Base-by-base conservation (phyloP, 2,888 invertebrate species). In the Tetropium fuscum region DNA sequence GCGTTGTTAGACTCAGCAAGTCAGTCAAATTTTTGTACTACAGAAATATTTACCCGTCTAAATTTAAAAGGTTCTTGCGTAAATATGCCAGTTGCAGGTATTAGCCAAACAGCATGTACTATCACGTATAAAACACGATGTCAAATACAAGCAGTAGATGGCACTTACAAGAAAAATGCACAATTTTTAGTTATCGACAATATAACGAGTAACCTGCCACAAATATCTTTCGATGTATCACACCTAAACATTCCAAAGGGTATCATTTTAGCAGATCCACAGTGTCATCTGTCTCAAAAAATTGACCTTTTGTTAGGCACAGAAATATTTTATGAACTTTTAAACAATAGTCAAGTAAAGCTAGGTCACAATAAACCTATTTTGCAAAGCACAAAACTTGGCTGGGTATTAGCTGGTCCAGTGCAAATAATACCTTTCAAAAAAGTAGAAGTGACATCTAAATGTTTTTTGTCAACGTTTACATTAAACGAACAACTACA, bases 321-420 rank as follows among this genome's bases (percentile, higher is more conserved):
- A 2, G 51, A 55, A 16, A 34, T 48, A 44, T 60, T 61, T 27
- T 61, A 53, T 32, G 18, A 40, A 2, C n/a, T 61, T 32, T 22
- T 61, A 16, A 47, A 36, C 7, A n/a, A 38, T 3, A 40, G 25
- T 22, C 53, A 40, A 8, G 47, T 53, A 19, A 38, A 45, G 7
- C 8, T 49, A n/a, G 40, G 40, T 2, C 18, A 45, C 10, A 19
- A 43, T 20, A 20, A 18, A 4, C 44, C 43, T 5, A 15, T 45
- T 8, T 48, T 69, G 7, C 64, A 64, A 7, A 56, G 60, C 44
- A 66, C 68, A 3, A 58, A 54, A 18, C 47, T 64, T 2, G 63
- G 67, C 1, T 70, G 64, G 66, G 45, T 67, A 8, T 15, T 69
- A 5, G 43, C 60, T 11, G 64, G 64, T 40, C 27, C 2, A 27